Evolutionary conservation across 2,113 vertebrate species (phyloP), one percentile per base, ranked within the genome.

Genomic region (Pithys albifrons): DNA sequence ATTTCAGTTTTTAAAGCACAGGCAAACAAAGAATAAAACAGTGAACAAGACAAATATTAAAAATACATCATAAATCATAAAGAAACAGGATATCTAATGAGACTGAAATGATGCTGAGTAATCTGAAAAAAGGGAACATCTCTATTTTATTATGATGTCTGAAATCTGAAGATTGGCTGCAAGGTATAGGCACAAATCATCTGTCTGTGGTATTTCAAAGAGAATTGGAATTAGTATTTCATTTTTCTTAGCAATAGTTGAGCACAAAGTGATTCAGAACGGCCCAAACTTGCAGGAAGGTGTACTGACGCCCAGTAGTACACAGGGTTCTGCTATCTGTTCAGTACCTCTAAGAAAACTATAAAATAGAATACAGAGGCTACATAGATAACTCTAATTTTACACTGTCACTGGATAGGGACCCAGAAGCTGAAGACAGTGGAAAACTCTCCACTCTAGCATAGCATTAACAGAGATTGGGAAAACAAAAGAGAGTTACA

Each of bases 1-100:
- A 95, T 96, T 97, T 96, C 84, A 95, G 18, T 88, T 97, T 97
- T 96, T 92, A 96, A 98, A 94, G 80, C 49, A 79, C 10, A 86
- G 45, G 49, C 35, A 83, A 96, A 85, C 7, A 31, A 82, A 95
- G 62, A 93, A 55, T 83, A 94, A 83, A 73, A 95, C 7, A 31
- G 14, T 43, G 70, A 92, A 83, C 12, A 95, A 88, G 65, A 77
- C 37, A 89, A 67, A 67, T 37, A 54, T 58, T 76, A 39, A 83
- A 95, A 94, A 79, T 37, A 67, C 20, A 61, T 37, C 15, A 71
- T 73, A 19, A 73, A 52, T 23, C 88, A 57, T 66, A 72, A 91
- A 93, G 37, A 86, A 86, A 85, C 19, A 64, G 39, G 75, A 23
- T 69, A 85, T 37, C 9, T 72, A 61, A 70, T 29, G 20, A 71